Conservation (phyloP, 2,113 vertebrate species). For the Terrapene triunguis region DNA sequence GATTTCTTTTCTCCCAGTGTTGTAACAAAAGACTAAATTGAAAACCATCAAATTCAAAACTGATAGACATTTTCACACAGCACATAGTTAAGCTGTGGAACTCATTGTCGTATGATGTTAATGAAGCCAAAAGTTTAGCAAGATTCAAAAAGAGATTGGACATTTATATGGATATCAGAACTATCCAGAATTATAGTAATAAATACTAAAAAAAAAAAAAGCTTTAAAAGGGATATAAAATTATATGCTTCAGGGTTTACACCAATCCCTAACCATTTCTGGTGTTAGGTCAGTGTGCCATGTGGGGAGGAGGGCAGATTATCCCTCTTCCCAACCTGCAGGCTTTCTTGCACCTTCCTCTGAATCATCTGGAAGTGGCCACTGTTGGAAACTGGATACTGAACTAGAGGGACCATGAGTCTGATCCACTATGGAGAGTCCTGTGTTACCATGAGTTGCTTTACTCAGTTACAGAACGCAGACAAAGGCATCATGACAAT, state of each 20-base stretch:
- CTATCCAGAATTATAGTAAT: neutral
- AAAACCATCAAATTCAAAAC: rapidly evolving
- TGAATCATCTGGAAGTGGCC: neutral
- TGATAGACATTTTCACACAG: rapidly evolving
- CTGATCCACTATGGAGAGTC: neutral
- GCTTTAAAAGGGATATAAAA: neutral
- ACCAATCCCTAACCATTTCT: neutral
- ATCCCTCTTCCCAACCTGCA: neutral
- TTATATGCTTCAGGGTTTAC: neutral
- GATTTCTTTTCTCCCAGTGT: neutral
- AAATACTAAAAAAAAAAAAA: neutral
- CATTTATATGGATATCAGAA: neutral
- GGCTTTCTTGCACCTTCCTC: neutral
- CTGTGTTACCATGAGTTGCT: no score
- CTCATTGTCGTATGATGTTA: rapidly evolving
- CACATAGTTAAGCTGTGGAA: rapidly evolving
- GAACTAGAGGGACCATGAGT: neutral
- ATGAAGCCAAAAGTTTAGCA: neutral
- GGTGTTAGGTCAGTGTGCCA: neutral
- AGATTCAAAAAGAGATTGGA: neutral
- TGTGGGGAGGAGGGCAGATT: neutral
- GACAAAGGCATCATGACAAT: neutral
- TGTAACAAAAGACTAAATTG: neutral
- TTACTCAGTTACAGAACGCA: neutral
- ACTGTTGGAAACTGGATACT: neutral